Conservation (phyloP, 2,888 invertebrate species). For the Tenodera sinensis region DNA sequence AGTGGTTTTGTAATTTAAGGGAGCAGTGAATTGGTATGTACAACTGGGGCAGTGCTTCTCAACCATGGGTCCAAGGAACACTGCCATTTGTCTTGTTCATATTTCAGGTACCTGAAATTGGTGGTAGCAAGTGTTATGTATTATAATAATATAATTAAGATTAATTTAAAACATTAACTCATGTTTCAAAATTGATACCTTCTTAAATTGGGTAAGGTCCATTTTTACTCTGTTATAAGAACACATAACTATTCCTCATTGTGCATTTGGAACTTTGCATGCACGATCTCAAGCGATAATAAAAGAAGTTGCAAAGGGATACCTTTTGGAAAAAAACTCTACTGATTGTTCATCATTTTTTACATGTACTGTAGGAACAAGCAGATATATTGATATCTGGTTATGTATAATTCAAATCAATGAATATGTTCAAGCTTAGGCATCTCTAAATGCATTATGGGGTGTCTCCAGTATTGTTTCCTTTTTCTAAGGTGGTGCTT, state of each 20-base stretch:
- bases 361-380: background rate
- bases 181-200: background rate
- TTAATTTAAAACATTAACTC: background rate
- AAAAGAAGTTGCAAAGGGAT: background rate
- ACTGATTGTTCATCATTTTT: background rate
- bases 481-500: background rate
- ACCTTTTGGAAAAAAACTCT: background rate
- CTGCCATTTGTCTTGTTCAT: conserved; percentile 16
- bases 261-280: background rate
- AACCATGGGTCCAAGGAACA: conserved; percentile 17
- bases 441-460: background rate
- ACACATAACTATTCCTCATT: background rate
- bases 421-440: background rate
- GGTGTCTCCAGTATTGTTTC: background rate
- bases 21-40: conserved; percentile 11
- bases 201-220: background rate
- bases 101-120: conserved; percentile 15
- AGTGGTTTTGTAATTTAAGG: conserved; percentile 12
- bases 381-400: background rate
- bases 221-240: background rate
- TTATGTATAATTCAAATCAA: background rate
- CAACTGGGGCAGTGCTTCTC: conserved; percentile 10
- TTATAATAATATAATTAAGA: background rate
- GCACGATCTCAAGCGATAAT: background rate
- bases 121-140: background rate